Base-by-base conservation (phyloP, 2,113 vertebrate species). In the Dipodomys stephensi region DNA sequence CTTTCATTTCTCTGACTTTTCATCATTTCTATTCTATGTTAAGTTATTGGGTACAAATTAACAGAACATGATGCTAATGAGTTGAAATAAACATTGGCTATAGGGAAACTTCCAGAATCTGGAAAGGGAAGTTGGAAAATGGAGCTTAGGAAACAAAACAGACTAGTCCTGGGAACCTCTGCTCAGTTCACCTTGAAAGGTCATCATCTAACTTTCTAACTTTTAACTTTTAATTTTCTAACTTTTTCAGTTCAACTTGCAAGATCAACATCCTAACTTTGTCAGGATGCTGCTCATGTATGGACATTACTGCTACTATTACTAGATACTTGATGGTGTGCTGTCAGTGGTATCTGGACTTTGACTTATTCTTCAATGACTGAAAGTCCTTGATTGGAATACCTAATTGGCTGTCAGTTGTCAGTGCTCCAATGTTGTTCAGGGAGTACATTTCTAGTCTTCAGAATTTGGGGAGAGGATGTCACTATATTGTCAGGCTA, bases 1-100 rank as follows among this genome's bases (percentile, higher is more conserved):
- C 30, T 90, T 91, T 82, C 18, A 46, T 73, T 18, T 84, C 49
- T 94, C 27, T 68, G 53, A 80, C 30, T 83, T 94, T 80, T 91
- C 39, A 89, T 93, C 39, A 73, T 82, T 89, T 90, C 71, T 11
- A n/a, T 81, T 93, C 53, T 83, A 6, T 78, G 20, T 83, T 5
- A 76, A 80, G 57, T 73, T 94, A 77, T 73, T 74, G 7, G 30
- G 78, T 83, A 18, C 28, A 90, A 60, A 94, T 83, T 90, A 35
- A 71, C 85, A 83, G 85, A 81, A 93, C 88, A 5, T 22, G 28
- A 88, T 79, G 49, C 28, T 62, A 84, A 76, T 94, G 32, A 89
- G 35, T 93, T 81, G 49, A 85, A 92, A 46, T 90, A 73, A 93
- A 67, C 82, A 49, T 87, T 76, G 39, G 60, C 18, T 62, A 25